Evolutionary conservation across 2,888 invertebrate species (phyloP), one percentile per base, ranked within the genome.

Genomic region (Synergus gifuensis): DNA sequence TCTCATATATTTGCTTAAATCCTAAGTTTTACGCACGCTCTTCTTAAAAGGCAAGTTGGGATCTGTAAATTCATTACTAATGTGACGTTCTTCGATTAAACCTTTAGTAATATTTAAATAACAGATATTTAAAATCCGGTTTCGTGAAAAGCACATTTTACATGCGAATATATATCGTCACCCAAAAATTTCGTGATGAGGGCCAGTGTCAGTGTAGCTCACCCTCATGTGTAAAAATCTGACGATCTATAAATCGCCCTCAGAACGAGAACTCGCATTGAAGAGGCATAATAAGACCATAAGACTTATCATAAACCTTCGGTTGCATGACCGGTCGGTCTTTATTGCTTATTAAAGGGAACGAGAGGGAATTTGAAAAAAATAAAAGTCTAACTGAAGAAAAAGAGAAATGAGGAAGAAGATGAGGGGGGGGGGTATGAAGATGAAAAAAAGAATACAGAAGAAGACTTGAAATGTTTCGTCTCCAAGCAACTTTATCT

Each of bases 311-410:
- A 73, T 73, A 73, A 73, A 54, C 73, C 54, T 54, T 54, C 9
- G 73, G 54, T 54, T 54, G 54, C 49, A 73, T 36, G 36, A 54
- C 49, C n/a, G n/a, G 73, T 73, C 73, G 54, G 54, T 54, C 49
- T 73, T 73, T 73, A 73, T 54, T 73, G 58, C 18, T 49, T 73
- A 73, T 73, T 73, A 54, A 36, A 73, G 54, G 73, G 49, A 36
- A 18, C 66, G 42, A 11, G 46, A 54, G 18, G 40, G 40, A 73
- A 73, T 73, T 54, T 36, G 4, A 73, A n/a, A 58, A 73, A 69
- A 69, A 62, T 12, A 67, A 69, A 49, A 46, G 28, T 9, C 4
- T n/a, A 42, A 44, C 18, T 18, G 18, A 44, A 40, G 9, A 44
- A 18, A 42, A 18, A 42, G 42, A 62, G 28, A 62, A 62, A 7